A percentile compares a stretch with the other conserved stretches of the same genome.
These are phyloP conservation scores for Chauna torquata DNA, from an alignment of 2,113 vertebrate species.

Conservation along the genomic window DNA sequence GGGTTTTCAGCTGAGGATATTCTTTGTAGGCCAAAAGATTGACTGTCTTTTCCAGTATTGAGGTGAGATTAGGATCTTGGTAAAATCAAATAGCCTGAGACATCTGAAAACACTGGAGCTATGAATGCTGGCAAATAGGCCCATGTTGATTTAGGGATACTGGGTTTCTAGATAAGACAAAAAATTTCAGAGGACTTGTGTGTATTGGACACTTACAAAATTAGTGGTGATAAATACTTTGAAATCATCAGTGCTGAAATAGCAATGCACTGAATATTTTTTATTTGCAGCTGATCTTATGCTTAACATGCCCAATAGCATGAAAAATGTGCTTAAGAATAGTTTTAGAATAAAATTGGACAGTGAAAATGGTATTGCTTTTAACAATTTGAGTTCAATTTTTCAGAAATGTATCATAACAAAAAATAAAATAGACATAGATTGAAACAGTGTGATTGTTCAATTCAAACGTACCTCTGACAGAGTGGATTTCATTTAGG, in stretches of 20 bases:
- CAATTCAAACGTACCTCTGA: conserved; percentile 25
- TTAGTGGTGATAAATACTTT: background rate
- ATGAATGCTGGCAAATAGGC: background rate
- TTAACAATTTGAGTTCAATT: conserved; percentile 52
- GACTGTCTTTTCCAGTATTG: rapidly evolving
- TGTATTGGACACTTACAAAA: background rate
- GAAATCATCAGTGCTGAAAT: background rate
- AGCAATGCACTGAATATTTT: background rate
- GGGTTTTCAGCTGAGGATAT: background rate
- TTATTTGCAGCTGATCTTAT: background rate
- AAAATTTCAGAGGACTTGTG: background rate
- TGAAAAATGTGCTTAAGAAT: conserved; percentile 57
- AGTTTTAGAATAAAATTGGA: background rate
- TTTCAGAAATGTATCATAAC: conserved; percentile 52
- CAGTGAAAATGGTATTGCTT: conserved; percentile 20
- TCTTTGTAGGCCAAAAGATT: background rate
- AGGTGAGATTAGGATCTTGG: background rate
- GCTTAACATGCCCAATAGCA: background rate
- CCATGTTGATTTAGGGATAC: background rate
- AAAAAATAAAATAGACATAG: conserved; percentile 23
- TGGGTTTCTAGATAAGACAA: background rate
- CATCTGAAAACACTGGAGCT: background rate
- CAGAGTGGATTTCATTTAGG: conserved; percentile 60
- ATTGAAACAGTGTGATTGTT: conserved; percentile 32
- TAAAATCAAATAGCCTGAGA: background rate